phyloP scores from a whole-genome alignment of 2,113 vertebrate species.

The Cheilinus undulatus region DNA sequence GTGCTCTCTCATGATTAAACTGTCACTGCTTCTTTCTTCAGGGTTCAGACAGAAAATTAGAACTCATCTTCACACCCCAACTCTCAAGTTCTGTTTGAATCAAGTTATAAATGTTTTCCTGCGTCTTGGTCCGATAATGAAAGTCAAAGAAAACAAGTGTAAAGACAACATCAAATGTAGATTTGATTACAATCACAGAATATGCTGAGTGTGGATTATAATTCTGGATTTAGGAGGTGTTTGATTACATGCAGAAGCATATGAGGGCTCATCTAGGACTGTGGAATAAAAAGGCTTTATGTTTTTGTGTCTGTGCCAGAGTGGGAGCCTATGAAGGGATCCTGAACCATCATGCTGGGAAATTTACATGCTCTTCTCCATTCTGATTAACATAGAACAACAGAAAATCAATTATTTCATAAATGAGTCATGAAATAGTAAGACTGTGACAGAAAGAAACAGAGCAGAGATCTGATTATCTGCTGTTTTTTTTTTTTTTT shows the following conservation, averaged over 20 bases:
- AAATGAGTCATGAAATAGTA: no score
- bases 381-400: no score
- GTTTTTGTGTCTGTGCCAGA: slow-evolving; percentile 39
- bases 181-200: slow-evolving; percentile 58
- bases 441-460: no score
- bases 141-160: slow-evolving; percentile 25
- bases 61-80: slow-evolving; percentile 42
- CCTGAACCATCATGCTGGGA: no score
- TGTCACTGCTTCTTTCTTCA: slow-evolving; percentile 66
- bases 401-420: no score
- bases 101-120: slow-evolving; percentile 44
- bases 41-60: slow-evolving; percentile 65
- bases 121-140: slow-evolving; percentile 25
- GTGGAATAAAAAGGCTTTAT: slow-evolving; percentile 29
- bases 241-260: slow-evolving; percentile 64
- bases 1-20: slow-evolving; percentile 73
- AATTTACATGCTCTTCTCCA: no score
- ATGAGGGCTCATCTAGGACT: slow-evolving; percentile 56
- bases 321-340: slow-evolving; percentile 6
- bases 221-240: slow-evolving; percentile 61
- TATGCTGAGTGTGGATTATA: slow-evolving; percentile 53
- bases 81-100: slow-evolving; percentile 21
- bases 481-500: no score
- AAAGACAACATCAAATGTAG: slow-evolving; percentile 47
- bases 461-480: no score